Evolutionary conservation across 2,888 invertebrate genomes (phyloP).

Genomic region (Lordiphosa fenestrarum): DNA sequence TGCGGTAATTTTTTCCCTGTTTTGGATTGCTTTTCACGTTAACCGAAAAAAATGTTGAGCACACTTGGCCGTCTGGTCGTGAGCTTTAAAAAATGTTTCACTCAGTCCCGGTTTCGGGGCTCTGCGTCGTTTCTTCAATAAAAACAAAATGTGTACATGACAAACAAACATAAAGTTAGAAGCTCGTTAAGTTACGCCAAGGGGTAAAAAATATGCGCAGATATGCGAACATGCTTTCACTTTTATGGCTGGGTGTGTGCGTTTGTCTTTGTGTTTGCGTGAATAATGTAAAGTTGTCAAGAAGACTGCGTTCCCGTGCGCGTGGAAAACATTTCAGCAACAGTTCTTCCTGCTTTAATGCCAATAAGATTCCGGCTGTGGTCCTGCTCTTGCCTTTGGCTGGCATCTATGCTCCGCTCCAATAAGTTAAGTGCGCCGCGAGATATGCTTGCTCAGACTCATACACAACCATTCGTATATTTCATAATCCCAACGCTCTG

Average conservation of each 20-base stretch:
- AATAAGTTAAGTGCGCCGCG: constrained; percentile 39
- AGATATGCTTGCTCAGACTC: constrained; percentile 4
- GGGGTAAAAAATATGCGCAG: constrained; percentile 37
- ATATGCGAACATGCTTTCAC: constrained; percentile 50
- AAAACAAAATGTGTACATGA: constrained; percentile 72
- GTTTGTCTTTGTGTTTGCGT: constrained; percentile 11
- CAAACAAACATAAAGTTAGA: constrained; percentile 74
- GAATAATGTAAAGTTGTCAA: constrained; percentile 39
- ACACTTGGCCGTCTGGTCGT: constrained; percentile 25
- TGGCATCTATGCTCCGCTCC: constrained; percentile 14
- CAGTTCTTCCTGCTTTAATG: constrained; percentile 16
- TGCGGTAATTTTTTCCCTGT: constrained; percentile 31
- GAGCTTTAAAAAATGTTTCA: constrained; percentile 68
- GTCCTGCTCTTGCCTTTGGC: constrained; percentile 8
- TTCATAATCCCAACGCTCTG: constrained; percentile 44
- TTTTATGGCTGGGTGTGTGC: constrained; percentile 30
- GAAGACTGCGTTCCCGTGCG: constrained; percentile 3
- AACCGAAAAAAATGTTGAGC: constrained; percentile 57
- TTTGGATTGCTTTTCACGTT: constrained; percentile 35
- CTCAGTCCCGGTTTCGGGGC: constrained; percentile 51
- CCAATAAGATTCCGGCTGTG: constrained; percentile 17
- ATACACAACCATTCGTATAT: constrained; percentile 20
- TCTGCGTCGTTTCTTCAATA: constrained; percentile 42
- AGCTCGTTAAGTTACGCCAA: constrained; percentile 72
- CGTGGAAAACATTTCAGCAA: constrained; percentile 21